phyloP scores from a whole-genome alignment of 2,888 invertebrate species.

The Ormyrus nitidulus region DNA sequence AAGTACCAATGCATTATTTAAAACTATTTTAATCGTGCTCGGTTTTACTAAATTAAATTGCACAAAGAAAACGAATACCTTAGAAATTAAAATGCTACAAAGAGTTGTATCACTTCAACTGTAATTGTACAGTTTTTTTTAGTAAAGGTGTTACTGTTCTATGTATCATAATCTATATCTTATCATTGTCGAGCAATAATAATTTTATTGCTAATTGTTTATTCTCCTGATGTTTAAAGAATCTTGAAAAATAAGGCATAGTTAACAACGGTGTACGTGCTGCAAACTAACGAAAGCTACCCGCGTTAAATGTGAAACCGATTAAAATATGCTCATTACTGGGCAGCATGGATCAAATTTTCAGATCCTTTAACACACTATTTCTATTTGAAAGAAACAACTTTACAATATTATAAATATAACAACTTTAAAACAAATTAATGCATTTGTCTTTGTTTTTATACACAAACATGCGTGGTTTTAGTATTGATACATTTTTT shows the following conservation, averaged over 20 bases:
- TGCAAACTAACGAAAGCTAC: constrained; percentile 43
- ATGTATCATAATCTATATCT: too few relatives aligned
- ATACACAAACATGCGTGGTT: constrained; percentile 35
- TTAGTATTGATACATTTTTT: constrained; percentile 33
- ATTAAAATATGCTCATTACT: constrained; percentile 9
- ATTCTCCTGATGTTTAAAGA: constrained; percentile 14
- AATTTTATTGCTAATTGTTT: neutral
- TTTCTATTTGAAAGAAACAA: constrained; percentile 44
- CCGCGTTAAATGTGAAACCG: constrained; percentile 9
- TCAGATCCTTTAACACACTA: constrained; percentile 22
- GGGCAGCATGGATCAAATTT: constrained; percentile 10
- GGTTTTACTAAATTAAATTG: too few relatives aligned
- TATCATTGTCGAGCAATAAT: too few relatives aligned
- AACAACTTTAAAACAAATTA: constrained; percentile 25
- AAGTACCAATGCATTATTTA: neutral
- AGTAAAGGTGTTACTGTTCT: too few relatives aligned
- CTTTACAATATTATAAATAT: constrained; percentile 48
- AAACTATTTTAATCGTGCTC: constrained; percentile 1
- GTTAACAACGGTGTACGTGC: constrained; percentile 11
- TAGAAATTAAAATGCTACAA: too few relatives aligned
- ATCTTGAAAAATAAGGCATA: neutral
- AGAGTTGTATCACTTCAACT: too few relatives aligned
- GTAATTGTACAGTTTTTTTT: too few relatives aligned
- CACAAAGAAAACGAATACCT: too few relatives aligned
- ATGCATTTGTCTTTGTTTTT: constrained; percentile 41